These are phyloP conservation scores for Drosophila tropicalis DNA, from an alignment of 1,140 invertebrate genomes.

Conservation along the genomic window DNA sequence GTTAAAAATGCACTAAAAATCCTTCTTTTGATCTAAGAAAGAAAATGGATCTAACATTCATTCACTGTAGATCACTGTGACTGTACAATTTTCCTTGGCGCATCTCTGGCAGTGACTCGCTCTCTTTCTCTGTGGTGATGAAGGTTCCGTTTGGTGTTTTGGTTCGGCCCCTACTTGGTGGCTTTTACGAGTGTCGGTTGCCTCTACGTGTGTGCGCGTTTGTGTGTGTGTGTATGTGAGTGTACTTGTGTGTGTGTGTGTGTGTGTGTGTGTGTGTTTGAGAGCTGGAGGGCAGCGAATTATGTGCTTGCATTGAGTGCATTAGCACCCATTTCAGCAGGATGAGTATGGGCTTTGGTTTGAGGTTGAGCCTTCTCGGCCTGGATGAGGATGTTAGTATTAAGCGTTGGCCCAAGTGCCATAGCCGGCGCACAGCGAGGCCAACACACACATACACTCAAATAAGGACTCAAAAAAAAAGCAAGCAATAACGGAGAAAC, in stretches of 20 bases:
- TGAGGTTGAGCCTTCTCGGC: slow-evolving; percentile 15
- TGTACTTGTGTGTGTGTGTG: neutral
- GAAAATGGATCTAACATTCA: too few relatives aligned
- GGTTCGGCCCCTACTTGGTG: slow-evolving; percentile 42
- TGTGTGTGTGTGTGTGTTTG: slow-evolving; percentile 3
- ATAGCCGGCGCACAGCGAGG: slow-evolving; percentile 39
- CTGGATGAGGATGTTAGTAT: slow-evolving; percentile 41
- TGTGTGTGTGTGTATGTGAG: neutral
- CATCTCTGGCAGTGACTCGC: neutral
- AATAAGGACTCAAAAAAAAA: neutral
- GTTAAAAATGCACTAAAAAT: too few relatives aligned
- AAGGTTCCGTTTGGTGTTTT: slow-evolving; percentile 27
- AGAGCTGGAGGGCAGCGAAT: slow-evolving; percentile 71
- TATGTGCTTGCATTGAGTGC: slow-evolving; percentile 77
- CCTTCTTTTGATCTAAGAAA: too few relatives aligned
- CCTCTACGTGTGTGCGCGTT: slow-evolving; percentile 37
- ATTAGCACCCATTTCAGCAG: slow-evolving; percentile 63
- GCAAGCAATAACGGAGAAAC: neutral
- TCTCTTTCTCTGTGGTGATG: neutral
- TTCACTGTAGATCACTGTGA: neutral
- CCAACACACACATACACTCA: neutral
- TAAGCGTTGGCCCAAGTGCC: slow-evolving; percentile 68
- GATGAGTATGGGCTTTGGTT: slow-evolving; percentile 21
- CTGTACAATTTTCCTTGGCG: neutral
- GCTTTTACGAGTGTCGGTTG: slow-evolving; percentile 55